phyloP scores from a whole-genome alignment of 2,797 vertebrate species.

The Crenichthys baileyi region DNA sequence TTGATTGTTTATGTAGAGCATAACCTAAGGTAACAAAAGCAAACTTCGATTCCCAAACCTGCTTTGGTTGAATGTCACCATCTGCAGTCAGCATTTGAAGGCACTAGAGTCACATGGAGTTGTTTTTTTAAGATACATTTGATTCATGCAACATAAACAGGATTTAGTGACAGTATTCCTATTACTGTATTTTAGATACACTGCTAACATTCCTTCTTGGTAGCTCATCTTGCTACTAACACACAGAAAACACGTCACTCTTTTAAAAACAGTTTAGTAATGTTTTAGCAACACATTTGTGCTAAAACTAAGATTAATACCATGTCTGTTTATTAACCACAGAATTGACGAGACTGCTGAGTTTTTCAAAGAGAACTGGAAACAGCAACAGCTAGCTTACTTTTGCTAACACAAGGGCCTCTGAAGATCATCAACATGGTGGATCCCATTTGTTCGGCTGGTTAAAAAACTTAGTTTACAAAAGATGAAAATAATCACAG shows the following conservation, averaged over 20 bases:
- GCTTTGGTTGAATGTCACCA: conserved; percentile 39
- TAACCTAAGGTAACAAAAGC: conserved; percentile 9
- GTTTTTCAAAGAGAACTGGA: background rate
- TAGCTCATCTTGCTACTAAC: background rate
- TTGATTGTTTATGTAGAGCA: conserved; percentile 23
- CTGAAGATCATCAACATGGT: background rate
- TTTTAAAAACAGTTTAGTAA: background rate
- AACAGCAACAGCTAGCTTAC: background rate
- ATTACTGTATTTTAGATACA: background rate
- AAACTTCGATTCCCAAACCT: conserved; percentile 36
- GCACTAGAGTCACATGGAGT: conserved; percentile 68
- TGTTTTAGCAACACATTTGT: background rate
- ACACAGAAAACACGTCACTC: background rate
- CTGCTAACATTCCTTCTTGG: background rate
- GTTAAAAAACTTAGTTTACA: background rate
- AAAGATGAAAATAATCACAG: too few relatives aligned
- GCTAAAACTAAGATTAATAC: background rate
- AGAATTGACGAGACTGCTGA: background rate
- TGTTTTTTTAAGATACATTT: background rate
- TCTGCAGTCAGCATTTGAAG: conserved; percentile 67
- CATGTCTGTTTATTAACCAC: background rate
- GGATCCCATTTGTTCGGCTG: background rate
- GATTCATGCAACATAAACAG: conserved; percentile 23
- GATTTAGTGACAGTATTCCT: conserved; percentile 7
- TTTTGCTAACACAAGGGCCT: background rate